These are phyloP conservation scores for Crioceris asparagi DNA, from an alignment of 2,888 invertebrate species.

Conservation along the genomic window DNA sequence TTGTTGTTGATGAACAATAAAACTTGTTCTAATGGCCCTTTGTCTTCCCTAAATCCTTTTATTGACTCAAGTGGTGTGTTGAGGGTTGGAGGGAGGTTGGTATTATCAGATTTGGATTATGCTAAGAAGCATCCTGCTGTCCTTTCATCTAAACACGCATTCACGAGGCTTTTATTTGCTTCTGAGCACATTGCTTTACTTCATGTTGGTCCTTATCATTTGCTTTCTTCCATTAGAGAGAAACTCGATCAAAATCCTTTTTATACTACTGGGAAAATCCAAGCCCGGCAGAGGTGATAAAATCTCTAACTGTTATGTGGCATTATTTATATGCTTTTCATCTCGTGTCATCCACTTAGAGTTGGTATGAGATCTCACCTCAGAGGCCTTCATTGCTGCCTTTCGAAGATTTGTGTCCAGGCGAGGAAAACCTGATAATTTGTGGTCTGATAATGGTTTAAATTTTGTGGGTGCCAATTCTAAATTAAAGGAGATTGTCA, in stretches of 20 bases:
- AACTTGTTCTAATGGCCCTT: too few species aligned
- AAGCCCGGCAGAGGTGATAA: conserved; percentile 6
- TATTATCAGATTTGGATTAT: conserved; percentile 3
- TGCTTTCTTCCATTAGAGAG: conserved; percentile 8
- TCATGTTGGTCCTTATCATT: conserved; percentile 7
- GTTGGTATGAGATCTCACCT: conserved; percentile 7
- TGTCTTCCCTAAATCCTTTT: conserved; percentile 18
- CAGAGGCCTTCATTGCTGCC: conserved; percentile 7
- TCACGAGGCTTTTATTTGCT: conserved; percentile 4
- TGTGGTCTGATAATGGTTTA: conserved; percentile 9
- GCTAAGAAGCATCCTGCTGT: conserved; percentile 6
- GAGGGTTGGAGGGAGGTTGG: too few species aligned
- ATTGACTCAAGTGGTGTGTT: too few species aligned
- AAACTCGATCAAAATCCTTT: conserved; percentile 9
- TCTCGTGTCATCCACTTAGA: conserved; percentile 10
- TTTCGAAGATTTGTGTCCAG: conserved; percentile 10
- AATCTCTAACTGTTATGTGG: conserved; percentile 8
- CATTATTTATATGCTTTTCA: conserved; percentile 8
- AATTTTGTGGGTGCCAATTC: conserved; percentile 8
- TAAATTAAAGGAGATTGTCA: conserved; percentile 2
- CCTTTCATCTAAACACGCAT: conserved; percentile 4
- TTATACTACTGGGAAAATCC: conserved; percentile 10
- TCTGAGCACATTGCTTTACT: conserved; percentile 3
- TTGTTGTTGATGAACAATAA: too few species aligned
- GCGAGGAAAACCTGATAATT: conserved; percentile 6